phyloP scores from a whole-genome alignment of 1,140 invertebrate species.

The Metopolophium dirhodum region DNA sequence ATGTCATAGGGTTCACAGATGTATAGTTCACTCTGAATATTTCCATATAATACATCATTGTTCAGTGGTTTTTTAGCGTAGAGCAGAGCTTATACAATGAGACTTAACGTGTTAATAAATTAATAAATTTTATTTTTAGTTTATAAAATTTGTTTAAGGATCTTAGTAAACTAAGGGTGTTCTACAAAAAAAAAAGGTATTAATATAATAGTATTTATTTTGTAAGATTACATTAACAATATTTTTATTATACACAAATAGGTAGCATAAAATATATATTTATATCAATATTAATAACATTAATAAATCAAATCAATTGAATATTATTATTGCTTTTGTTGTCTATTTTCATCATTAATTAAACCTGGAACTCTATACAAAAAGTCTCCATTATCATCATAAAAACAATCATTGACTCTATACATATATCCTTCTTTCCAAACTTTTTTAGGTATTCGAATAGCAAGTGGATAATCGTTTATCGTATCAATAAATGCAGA shows the following conservation, averaged over 20 bases:
- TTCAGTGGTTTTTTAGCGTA: neutral
- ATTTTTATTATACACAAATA: neutral
- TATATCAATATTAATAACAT: neutral
- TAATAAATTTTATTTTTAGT: neutral
- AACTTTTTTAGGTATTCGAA: slow-evolving; percentile 58
- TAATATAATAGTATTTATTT: too few species aligned
- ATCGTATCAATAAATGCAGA: slow-evolving; percentile 43
- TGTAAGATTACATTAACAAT: too few species aligned
- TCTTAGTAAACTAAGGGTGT: neutral
- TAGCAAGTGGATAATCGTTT: slow-evolving; percentile 53
- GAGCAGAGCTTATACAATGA: rapidly evolving
- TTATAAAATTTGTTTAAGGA: neutral
- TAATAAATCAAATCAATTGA: neutral
- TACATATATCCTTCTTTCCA: slow-evolving; percentile 55
- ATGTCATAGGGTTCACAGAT: neutral
- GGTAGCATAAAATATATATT: neutral
- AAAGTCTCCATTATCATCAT: slow-evolving; percentile 78
- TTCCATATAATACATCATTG: neutral
- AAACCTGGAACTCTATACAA: slow-evolving; percentile 77
- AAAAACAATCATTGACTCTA: slow-evolving; percentile 77
- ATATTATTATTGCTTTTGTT: neutral
- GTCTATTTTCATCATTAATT: slow-evolving; percentile 58
- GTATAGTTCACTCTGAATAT: neutral
- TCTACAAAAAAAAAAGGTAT: neutral
- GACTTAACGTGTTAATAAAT: neutral